These are phyloP conservation scores for Brachylomia viminalis DNA, from an alignment of 2,888 invertebrate species.

Conservation along the genomic window DNA sequence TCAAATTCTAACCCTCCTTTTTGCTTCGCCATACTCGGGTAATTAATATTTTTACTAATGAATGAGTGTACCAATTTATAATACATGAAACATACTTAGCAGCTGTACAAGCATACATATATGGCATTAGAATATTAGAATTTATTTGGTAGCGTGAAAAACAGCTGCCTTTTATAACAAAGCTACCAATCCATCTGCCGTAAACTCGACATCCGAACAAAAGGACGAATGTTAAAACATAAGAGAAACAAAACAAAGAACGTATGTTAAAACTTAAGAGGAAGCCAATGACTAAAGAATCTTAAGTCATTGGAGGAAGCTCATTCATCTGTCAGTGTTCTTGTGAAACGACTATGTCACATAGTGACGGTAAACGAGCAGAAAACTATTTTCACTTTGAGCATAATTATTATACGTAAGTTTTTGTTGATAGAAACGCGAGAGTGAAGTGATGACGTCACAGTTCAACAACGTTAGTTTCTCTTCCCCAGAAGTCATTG, in stretches of 20 bases:
- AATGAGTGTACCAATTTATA: not conserved
- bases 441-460: constrained; percentile 16
- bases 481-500: constrained; percentile 5
- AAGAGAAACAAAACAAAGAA: too few species aligned
- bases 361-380: not conserved
- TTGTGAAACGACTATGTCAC: not conserved
- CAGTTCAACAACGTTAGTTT: constrained; percentile 21
- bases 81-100: too few species aligned
- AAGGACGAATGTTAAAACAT: constrained; percentile 3
- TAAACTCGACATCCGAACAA: not conserved
- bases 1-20: too few species aligned
- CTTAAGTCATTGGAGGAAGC: too few species aligned
- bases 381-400: constrained; percentile 14
- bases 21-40: too few species aligned
- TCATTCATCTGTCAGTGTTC: not conserved
- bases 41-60: not conserved
- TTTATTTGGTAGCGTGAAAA: not conserved
- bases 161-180: not conserved
- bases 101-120: not conserved
- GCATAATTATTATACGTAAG: not conserved
- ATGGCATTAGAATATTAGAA: not conserved
- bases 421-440: constrained; percentile 18
- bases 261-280: not conserved
- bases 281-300: too few species aligned
- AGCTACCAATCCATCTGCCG: not conserved